Base-by-base conservation (phyloP, 2,888 invertebrate species). In the Phasia obesa region DNA sequence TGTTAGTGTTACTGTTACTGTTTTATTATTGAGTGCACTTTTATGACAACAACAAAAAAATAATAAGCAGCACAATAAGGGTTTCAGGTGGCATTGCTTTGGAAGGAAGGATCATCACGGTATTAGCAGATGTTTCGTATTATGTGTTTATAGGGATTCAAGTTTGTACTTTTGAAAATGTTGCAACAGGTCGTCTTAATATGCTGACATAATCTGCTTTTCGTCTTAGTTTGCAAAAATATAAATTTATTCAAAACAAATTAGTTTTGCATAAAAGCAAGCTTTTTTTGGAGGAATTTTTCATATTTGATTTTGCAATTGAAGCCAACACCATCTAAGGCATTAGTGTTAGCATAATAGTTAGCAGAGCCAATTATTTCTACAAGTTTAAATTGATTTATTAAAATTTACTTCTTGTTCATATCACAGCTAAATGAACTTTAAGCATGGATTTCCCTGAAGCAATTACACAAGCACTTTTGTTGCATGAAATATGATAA, bases 131-230 rank as follows among this genome's bases (percentile, higher is more conserved):
- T 71, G 71, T 62, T 59, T 31, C 11, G 25, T n/a, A 77, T 77
- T 62, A 73, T 49, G 71, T 77, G 77, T 81, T 77, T 67, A 73
- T 73, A 57, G 38, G 23, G 19, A 67, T 27, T 38, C 31, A 31
- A 71, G 17, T 51, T 57, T 47, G 17, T 49, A 59, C 9, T 55
- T 77, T 59, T 23, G 19, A 60, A 42, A 59, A 7, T 9, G 11
- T 13, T 64, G 65, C 65, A 79, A 79, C 79, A 79, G 79, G 79
- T 79, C 73, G 73, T 7, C 44, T 67, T 71, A 59, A 73, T 65
- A 15, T 35, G 57, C 57, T 49, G 49, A 78, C 64, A 65, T 27
- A 64, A 51, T 49, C 13, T 21, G 17, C 11, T 70, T 62, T 60
- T 44, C n/a, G n/a, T 47, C 27, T 69, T 55, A 19, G 21, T 13